These are phyloP conservation scores for Crocodylus rhombifer DNA, from an alignment of 2,797 vertebrate species.

Conservation along the genomic window DNA sequence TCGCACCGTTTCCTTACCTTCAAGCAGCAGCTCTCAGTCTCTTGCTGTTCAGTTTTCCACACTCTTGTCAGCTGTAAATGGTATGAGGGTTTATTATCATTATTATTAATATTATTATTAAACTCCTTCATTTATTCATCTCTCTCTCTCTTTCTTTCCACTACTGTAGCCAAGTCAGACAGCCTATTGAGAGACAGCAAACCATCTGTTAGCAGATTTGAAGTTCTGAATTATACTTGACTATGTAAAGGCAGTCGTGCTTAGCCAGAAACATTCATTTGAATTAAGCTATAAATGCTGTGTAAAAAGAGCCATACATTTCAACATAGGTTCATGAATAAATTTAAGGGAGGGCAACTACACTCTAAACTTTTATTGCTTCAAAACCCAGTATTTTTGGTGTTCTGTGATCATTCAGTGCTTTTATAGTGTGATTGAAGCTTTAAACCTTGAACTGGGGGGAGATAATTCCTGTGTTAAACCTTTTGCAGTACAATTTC, in stretches of 20 bases:
- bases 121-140: slow-evolving; percentile 61
- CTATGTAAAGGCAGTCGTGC: slow-evolving; percentile 93
- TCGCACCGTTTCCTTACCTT: slow-evolving; percentile 10
- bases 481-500: slow-evolving; percentile 76
- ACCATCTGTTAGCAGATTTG: slow-evolving; percentile 96
- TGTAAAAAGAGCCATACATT: slow-evolving; percentile 85
- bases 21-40: slow-evolving; percentile 34
- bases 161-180: slow-evolving; percentile 85
- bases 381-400: slow-evolving; percentile 82
- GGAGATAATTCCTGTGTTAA: slow-evolving; percentile 80
- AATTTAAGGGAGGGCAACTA: slow-evolving; percentile 86
- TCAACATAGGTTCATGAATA: slow-evolving; percentile 86
- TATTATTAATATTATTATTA: slow-evolving; percentile 37
- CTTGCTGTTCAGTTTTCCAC: slow-evolving; percentile 58
- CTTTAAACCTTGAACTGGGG: slow-evolving; percentile 82
- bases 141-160: slow-evolving; percentile 37
- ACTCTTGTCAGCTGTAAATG: slow-evolving; percentile 66
- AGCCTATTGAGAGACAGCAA: slow-evolving; percentile 94
- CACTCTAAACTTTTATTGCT: slow-evolving; percentile 85
- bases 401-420: slow-evolving; percentile 81
- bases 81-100: slow-evolving; percentile 1
- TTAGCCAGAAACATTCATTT: slow-evolving; percentile 98
- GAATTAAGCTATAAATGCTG: slow-evolving; percentile 90
- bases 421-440: slow-evolving; percentile 82
- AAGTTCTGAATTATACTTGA: slow-evolving; percentile 95